phyloP scores from a whole-genome alignment of 2,888 invertebrate genomes.

The Drosophila subsilvestris region DNA sequence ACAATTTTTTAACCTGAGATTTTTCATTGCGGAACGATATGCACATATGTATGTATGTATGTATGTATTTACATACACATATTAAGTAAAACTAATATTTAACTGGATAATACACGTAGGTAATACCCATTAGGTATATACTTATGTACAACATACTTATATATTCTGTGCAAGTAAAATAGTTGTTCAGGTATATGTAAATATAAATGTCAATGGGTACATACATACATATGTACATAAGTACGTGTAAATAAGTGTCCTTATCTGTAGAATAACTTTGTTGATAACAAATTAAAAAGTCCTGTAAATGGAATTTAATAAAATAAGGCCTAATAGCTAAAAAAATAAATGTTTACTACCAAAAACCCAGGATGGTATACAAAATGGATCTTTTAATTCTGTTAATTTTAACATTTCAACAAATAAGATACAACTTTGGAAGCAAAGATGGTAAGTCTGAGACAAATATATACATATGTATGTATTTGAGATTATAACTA shows the following conservation, averaged over 20 bases:
- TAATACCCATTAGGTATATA: too few relatives aligned
- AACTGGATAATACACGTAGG: not conserved
- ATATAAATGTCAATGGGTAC: constrained; percentile 5
- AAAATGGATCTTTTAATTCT: constrained; percentile 52
- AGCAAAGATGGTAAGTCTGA: constrained; percentile 64
- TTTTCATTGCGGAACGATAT: constrained; percentile 4
- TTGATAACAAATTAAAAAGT: constrained; percentile 9
- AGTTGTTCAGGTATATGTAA: constrained; percentile 21
- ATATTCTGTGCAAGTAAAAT: constrained; percentile 30
- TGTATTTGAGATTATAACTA: not conserved
- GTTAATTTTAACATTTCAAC: constrained; percentile 48
- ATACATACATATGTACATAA: constrained; percentile 2
- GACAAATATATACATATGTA: not conserved
- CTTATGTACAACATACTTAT: constrained; percentile 17
- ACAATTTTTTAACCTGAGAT: constrained; percentile 30
- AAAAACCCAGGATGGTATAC: constrained; percentile 9
- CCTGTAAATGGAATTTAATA: not conserved
- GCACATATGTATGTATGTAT: constrained; percentile 8
- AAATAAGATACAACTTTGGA: constrained; percentile 50
- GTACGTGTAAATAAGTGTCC: constrained; percentile 16
- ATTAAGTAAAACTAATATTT: constrained; percentile 29
- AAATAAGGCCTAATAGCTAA: constrained; percentile 5
- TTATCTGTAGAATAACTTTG: constrained; percentile 31
- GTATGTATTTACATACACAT: constrained; percentile 19
- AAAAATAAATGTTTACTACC: constrained; percentile 15